These are phyloP conservation scores for Heliconius ismenius DNA, from an alignment of 2,888 invertebrate genomes.

Conservation along the genomic window DNA sequence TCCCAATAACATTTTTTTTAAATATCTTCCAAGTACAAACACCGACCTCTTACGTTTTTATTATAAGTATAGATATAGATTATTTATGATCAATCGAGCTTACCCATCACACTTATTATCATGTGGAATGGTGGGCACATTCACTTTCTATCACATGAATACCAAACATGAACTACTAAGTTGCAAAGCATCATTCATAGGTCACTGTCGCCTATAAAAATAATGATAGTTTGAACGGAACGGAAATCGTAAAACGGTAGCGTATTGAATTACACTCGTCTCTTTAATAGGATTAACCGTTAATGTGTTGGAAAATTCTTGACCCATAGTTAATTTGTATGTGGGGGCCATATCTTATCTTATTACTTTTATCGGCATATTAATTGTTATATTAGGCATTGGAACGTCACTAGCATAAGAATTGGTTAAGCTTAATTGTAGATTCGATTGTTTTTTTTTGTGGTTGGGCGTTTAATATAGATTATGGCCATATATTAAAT, in stretches of 20 bases:
- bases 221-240: conserved; percentile 49
- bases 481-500: neutral
- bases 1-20: no score
- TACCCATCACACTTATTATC: conserved; percentile 28
- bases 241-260: conserved; percentile 63
- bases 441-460: neutral
- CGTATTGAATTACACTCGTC: conserved; percentile 29
- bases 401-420: conserved; percentile 10
- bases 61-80: neutral
- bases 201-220: conserved; percentile 53
- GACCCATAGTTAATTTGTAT: conserved; percentile 30
- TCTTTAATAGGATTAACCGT: conserved; percentile 36
- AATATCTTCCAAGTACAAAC: no score
- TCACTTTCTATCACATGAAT: conserved; percentile 44
- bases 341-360: conserved; percentile 36
- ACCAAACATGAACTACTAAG: conserved; percentile 49
- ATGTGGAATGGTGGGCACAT: conserved; percentile 40
- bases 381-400: conserved; percentile 33
- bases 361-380: conserved; percentile 37
- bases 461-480: neutral
- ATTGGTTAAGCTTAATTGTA: neutral
- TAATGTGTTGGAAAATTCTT: conserved; percentile 33
- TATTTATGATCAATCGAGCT: no score
- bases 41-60: no score
- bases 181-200: conserved; percentile 50